Conservation (phyloP, 2,888 invertebrate genomes). For the Onchidella celtica region DNA sequence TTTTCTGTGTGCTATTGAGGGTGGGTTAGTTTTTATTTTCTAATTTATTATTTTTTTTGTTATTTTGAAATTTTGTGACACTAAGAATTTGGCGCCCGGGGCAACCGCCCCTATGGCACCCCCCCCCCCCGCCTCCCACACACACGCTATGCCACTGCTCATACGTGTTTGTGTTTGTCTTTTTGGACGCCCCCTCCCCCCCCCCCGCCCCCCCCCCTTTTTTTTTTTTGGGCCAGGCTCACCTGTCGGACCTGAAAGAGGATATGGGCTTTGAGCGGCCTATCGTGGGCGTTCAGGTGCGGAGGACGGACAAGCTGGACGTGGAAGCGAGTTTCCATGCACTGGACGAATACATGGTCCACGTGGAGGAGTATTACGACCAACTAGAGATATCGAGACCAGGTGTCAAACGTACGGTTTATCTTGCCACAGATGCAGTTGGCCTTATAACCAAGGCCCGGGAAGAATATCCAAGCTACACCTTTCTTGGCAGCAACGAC, state of each 20-base stretch:
- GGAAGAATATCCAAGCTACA: slow-evolving; percentile 88
- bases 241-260: background rate
- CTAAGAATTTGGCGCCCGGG: no score
- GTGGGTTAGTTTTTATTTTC: no score
- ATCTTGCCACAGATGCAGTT: slow-evolving; percentile 96
- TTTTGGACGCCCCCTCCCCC: no score
- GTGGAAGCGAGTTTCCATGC: slow-evolving; percentile 98
- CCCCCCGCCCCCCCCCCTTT: no score
- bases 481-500: slow-evolving; percentile 92
- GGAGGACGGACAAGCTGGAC: slow-evolving; percentile 89
- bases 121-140: no score
- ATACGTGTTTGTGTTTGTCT: no score
- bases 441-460: slow-evolving; percentile 85
- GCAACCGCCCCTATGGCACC: no score
- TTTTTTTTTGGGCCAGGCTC: no score
- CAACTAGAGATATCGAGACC: slow-evolving; percentile 84
- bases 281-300: slow-evolving; percentile 82
- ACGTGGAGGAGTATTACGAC: slow-evolving; percentile 93
- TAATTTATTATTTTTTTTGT: no score
- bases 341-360: slow-evolving; percentile 96
- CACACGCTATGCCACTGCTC: no score
- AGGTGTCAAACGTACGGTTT: slow-evolving; percentile 86
- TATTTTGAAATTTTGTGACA: no score
- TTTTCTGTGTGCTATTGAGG: no score
- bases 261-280: background rate